Evolutionary conservation across 2,113 vertebrate genomes (phyloP), one percentile per base, ranked within the genome.

Genomic region (Buteo buteo): DNA sequence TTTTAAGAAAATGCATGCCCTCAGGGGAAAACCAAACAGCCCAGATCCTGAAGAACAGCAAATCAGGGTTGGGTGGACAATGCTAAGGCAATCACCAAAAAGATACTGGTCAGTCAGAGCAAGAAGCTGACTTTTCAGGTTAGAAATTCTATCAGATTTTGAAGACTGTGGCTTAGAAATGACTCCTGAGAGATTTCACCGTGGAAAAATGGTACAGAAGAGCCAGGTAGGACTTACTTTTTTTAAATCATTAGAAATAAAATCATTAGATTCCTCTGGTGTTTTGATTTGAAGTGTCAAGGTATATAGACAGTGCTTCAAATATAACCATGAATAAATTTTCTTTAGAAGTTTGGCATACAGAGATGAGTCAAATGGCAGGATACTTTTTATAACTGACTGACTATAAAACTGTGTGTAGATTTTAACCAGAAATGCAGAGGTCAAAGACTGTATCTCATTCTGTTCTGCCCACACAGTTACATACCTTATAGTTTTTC

Each of bases 291-390:
- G 81, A 91, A 73, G 73, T 79, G 83, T 93, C 86, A 83, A 88
- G 86, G 52, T 59, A 89, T 59, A 92, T 50, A 91, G 93, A 92
- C 61, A 67, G 64, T 54, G 80, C 83, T 85, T 93, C 88, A 92
- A 79, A 93, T 92, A 88, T 73, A 91, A 45, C 84, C 50, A 42
- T 3, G 83, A 91, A 96, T 88, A 96, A 91, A 91, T 94, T 65
- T 90, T 25, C 42, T 70, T 91, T 59, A 84, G 55, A 86, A 91
- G 52, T 77, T 81, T 88, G 87, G 76, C 81, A 55, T 31, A 62
- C 50, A 91, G 72, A 94, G 86, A 92, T 92, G 72, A 94, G 93
- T 94, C 86, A 92, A 94, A 91, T 94, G 94, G 83, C 81, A 96
- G 24, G 50, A 83, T 87, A 89, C 86, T 89, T 95, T 96, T 95